Conservation (phyloP, 2,113 vertebrate genomes). For the Mola mola region DNA sequence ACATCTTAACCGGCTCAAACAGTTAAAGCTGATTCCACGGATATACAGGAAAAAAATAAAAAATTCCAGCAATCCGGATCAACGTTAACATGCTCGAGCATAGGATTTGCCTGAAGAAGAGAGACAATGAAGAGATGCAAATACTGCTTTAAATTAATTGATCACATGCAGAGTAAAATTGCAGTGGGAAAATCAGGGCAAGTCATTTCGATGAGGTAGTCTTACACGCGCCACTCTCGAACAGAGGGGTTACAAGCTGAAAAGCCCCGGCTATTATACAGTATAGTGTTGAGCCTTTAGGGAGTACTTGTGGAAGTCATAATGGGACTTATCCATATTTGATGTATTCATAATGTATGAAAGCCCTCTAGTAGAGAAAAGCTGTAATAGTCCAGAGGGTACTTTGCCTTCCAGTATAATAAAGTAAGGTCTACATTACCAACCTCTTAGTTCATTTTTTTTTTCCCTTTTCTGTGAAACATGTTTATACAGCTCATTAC, state of each 20-base stretch:
- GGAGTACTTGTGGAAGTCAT: constrained; percentile 71
- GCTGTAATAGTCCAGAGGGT: constrained; percentile 60
- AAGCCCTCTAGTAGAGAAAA: constrained; percentile 62
- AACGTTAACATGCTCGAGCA: constrained; percentile 40
- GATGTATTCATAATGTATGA: constrained; percentile 74
- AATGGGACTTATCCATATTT: constrained; percentile 75
- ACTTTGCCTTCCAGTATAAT: constrained; percentile 59
- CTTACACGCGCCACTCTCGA: constrained; percentile 40
- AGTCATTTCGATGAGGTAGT: constrained; percentile 51
- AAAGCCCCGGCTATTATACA: constrained; percentile 69
- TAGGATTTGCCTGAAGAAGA: constrained; percentile 68
- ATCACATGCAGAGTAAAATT: constrained; percentile 36
- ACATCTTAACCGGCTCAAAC: constrained; percentile 68
- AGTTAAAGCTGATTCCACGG: constrained; percentile 74
- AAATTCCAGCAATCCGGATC: constrained; percentile 41
- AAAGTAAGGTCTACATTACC: constrained; percentile 60
- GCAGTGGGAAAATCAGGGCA: constrained; percentile 32
- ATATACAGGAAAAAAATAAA: constrained; percentile 42
- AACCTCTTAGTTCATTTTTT: constrained; percentile 38
- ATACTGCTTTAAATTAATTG: constrained; percentile 58
- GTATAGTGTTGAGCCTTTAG: constrained; percentile 66
- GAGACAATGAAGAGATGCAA: constrained; percentile 45
- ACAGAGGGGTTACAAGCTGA: constrained; percentile 62
- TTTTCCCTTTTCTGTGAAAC: constrained; percentile 39
- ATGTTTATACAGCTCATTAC: constrained; percentile 74